Evolutionary conservation across 2,888 invertebrate species (phyloP).

Genomic region (Scrobipalpa costella): DNA sequence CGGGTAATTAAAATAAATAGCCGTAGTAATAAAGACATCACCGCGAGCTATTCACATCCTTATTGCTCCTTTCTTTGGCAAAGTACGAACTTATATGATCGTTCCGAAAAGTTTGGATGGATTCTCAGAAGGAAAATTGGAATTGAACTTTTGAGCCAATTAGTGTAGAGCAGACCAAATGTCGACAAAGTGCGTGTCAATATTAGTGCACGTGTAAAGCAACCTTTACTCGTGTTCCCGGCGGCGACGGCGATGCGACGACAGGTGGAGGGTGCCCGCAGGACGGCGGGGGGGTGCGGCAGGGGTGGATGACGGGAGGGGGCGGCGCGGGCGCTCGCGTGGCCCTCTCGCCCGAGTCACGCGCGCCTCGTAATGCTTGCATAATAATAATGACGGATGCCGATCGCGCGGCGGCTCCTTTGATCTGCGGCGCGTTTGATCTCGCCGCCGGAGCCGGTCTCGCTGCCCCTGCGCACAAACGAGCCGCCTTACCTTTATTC

Average conservation of each 20-base stretch:
- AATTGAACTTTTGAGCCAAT: neutral
- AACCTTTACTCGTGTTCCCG: constrained; percentile 24
- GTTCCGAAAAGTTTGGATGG: neutral
- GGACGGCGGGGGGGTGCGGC: neutral
- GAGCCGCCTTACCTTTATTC: constrained; percentile 79
- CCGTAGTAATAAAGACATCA: neutral
- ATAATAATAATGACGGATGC: constrained; percentile 82
- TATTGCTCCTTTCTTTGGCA: neutral
- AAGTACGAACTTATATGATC: neutral
- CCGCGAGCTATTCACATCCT: neutral
- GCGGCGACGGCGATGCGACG: constrained; percentile 45
- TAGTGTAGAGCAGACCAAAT: neutral
- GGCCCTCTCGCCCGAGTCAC: constrained; percentile 79
- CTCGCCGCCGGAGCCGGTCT: constrained; percentile 77
- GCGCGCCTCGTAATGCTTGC: constrained; percentile 81
- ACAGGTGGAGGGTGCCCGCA: constrained; percentile 44
- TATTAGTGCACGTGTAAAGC: constrained; percentile 20
- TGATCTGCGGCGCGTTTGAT: constrained; percentile 79
- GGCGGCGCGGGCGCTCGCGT: constrained; percentile 64
- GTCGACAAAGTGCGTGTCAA: constrained; percentile 8
- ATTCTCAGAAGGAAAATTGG: neutral
- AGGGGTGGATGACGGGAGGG: constrained; percentile 33
- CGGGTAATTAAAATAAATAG: neutral
- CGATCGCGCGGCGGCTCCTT: constrained; percentile 81
- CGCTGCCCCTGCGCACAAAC: constrained; percentile 77